phyloP scores from a whole-genome alignment of 2,888 invertebrate species.

The Agrypnus murinus region DNA sequence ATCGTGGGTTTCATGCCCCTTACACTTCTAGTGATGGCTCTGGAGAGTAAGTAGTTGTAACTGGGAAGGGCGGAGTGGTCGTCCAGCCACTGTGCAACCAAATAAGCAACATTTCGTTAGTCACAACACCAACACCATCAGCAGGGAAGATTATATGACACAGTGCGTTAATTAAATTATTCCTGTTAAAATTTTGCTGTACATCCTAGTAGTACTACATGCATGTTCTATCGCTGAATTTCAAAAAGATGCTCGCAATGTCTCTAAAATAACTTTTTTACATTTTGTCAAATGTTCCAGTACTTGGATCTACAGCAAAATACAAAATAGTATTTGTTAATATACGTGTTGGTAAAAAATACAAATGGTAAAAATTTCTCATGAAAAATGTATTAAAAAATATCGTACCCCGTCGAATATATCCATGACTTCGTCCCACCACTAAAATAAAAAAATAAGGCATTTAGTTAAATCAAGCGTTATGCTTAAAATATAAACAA shows the following conservation, averaged over 20 bases:
- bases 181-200: conserved; percentile 19
- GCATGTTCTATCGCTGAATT: no score
- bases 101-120: conserved; percentile 55
- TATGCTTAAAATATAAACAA: background rate
- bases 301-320: conserved; percentile 8
- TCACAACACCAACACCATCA: conserved; percentile 45
- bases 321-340: conserved; percentile 16
- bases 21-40: conserved; percentile 82
- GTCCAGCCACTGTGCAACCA: conserved; percentile 78
- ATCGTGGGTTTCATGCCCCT: conserved; percentile 67
- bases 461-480: conserved; percentile 24
- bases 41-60: conserved; percentile 81
- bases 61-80: conserved; percentile 81
- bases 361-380: conserved; percentile 16
- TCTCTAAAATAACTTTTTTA: no score
- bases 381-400: conserved; percentile 67
- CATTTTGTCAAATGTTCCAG: no score
- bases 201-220: background rate
- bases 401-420: conserved; percentile 95
- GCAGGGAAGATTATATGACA: conserved; percentile 5
- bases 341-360: conserved; percentile 9
- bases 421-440: conserved; percentile 98
- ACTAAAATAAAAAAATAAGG: conserved; percentile 80
- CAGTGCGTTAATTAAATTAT: conserved; percentile 23
- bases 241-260: no score